Evolutionary conservation across 2,797 vertebrate species (phyloP).

Genomic region (Australoheros facetus): DNA sequence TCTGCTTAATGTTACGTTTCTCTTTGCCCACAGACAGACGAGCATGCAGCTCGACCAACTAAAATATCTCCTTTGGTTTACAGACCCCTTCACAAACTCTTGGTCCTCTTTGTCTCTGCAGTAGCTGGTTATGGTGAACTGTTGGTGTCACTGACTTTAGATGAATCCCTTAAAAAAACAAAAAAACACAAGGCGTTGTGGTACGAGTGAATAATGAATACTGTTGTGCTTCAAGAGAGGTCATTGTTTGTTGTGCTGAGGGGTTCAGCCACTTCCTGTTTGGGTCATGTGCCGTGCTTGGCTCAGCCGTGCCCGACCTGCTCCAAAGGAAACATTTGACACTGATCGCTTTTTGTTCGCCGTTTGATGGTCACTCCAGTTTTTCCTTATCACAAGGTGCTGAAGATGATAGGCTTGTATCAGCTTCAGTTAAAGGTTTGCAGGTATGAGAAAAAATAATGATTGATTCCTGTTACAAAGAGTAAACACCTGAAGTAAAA

Average conservation of each 20-base stretch:
- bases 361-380: no score
- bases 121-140: neutral
- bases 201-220: conserved; percentile 50
- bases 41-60: neutral
- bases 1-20: neutral
- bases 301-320: conserved; percentile 46
- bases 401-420: neutral
- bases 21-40: neutral
- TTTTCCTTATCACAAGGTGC: fast-evolving
- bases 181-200: conserved; percentile 60
- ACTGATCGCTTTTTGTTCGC: conserved; percentile 47
- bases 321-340: conserved; percentile 26
- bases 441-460: neutral
- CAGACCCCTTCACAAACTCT: neutral
- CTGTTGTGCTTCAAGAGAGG: conserved; percentile 57
- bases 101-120: neutral
- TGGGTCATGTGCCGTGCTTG: conserved; percentile 60
- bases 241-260: conserved; percentile 64
- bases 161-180: conserved; percentile 37
- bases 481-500: neutral
- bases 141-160: conserved; percentile 57
- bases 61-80: neutral
- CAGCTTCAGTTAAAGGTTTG: neutral
- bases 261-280: conserved; percentile 62
- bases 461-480: neutral